phyloP scores from a whole-genome alignment of 2,888 invertebrate species.

The Rhamphomyia laevipes region DNA sequence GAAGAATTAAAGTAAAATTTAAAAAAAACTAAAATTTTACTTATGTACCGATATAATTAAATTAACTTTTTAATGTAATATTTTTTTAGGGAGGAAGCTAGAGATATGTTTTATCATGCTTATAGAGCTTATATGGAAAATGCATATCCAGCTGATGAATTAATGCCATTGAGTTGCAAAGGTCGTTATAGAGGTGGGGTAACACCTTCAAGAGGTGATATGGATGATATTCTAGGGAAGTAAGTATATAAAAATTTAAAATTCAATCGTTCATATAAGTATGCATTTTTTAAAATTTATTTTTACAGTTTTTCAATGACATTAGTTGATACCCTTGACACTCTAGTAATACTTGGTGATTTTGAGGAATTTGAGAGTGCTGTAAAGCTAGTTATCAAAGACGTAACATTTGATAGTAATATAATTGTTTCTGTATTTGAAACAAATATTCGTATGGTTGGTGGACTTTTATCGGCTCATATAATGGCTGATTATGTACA shows the following conservation, averaged over 20 bases:
- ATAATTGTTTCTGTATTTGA: constrained; percentile 96
- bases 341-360: constrained; percentile 82
- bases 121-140: constrained; percentile 93
- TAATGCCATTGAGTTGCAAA: constrained; percentile 93
- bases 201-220: constrained; percentile 85
- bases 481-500: constrained; percentile 74
- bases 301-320: constrained; percentile 87
- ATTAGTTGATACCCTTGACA: constrained; percentile 87
- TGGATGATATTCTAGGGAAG: constrained; percentile 96
- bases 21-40: neutral
- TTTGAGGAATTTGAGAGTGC: constrained; percentile 89
- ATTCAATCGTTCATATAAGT: constrained; percentile 3
- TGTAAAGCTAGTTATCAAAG: constrained; percentile 69
- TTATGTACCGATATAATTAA: neutral
- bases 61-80: neutral
- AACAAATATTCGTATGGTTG: constrained; percentile 95
- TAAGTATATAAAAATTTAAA: constrained; percentile 41
- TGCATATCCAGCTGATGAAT: constrained; percentile 96
- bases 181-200: constrained; percentile 86
- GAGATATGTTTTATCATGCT: constrained; percentile 95
- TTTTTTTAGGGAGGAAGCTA: constrained; percentile 58
- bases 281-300: constrained; percentile 14
- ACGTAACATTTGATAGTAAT: constrained; percentile 87
- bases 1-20: constrained; percentile 47
- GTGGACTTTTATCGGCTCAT: constrained; percentile 88